Conservation (phyloP, 2,797 vertebrate species). For the Pipistrellus pipistrellus region DNA sequence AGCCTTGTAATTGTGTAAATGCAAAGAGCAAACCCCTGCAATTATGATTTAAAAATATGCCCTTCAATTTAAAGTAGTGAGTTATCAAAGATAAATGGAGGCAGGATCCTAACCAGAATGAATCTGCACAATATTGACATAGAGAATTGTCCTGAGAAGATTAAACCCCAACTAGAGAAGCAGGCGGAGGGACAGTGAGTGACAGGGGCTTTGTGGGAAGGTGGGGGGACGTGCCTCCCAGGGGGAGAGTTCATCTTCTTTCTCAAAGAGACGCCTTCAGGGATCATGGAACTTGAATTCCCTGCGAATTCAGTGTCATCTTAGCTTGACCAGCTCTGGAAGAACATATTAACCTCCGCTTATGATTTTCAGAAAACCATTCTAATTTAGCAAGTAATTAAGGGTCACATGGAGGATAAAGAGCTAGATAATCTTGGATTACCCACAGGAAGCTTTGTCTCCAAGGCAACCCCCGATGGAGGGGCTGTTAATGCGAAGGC, state of each 20-base stretch:
- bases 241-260: slow-evolving; percentile 90
- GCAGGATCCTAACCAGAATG: slow-evolving; percentile 84
- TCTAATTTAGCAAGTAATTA: slow-evolving; percentile 95
- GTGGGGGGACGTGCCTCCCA: slow-evolving; percentile 89
- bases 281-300: slow-evolving; percentile 92
- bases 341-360: slow-evolving; percentile 92
- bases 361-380: slow-evolving; percentile 92
- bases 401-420: slow-evolving; percentile 93
- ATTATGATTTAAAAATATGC: not conserved
- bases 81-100: slow-evolving; percentile 84
- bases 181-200: slow-evolving; percentile 88
- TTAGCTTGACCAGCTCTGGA: slow-evolving; percentile 92
- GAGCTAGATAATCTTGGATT: slow-evolving; percentile 92
- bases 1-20: slow-evolving; percentile 52
- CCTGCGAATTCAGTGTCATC: slow-evolving; percentile 91
- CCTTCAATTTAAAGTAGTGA: slow-evolving; percentile 83
- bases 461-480: slow-evolving; percentile 90
- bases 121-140: slow-evolving; percentile 88
- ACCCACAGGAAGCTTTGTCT: slow-evolving; percentile 92
- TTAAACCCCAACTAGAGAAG: slow-evolving; percentile 86
- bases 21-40: not conserved
- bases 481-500: slow-evolving; percentile 88
- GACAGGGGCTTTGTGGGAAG: slow-evolving; percentile 90
- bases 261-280: slow-evolving; percentile 91
- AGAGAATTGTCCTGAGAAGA: slow-evolving; percentile 86